Evolutionary conservation across 1,140 invertebrate genomes (phyloP), one percentile per base, ranked within the genome.

Genomic region (Cydia fagiglandana): DNA sequence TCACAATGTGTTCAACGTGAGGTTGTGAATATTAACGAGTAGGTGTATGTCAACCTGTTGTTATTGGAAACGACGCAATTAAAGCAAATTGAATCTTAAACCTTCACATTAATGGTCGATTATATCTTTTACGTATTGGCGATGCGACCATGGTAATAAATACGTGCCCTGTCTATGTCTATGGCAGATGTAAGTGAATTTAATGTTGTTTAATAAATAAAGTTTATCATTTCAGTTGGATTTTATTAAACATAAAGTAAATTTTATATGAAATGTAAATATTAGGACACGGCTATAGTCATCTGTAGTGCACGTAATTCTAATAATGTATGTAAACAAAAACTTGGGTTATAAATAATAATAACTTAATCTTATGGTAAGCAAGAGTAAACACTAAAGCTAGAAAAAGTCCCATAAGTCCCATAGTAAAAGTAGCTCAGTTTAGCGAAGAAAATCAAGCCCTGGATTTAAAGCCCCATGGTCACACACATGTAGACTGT

Each of bases 21-120:
- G 56, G 20, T 61, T n/a, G 56, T 24, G 56, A 61, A 61, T 56
- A 56, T 56, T 56, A 56, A 56, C 53, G 53, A 56, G 45, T 47
- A 15, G 45, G 53, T 30, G 30, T 56, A 56, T 56, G n/a, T 56
- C n/a, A 17, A 61, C 56, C 20, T 61, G 56, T 61, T 61, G 20
- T 61, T 61, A 61, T 61, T 24, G 17, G 9, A 61, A 6, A 20
- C 13, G n/a, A 61, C 6, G 15, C 53, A 61, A 61, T 24, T 24
- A 4, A 24, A 61, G 17, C 6, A 61, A 20, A 24, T 5, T 61
- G 56, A 4, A 61, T 24, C 56, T n/a, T 61, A 61, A 17, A 12
- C 7, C 17, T 61, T 24, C n/a, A 24, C 20, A 2, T 10, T 12
- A 34, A 61, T 61, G 56, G 56, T 61, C 20, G 20, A 10, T 24